phyloP scores from a whole-genome alignment of 2,797 vertebrate species.

The Cirrhinus mrigala region DNA sequence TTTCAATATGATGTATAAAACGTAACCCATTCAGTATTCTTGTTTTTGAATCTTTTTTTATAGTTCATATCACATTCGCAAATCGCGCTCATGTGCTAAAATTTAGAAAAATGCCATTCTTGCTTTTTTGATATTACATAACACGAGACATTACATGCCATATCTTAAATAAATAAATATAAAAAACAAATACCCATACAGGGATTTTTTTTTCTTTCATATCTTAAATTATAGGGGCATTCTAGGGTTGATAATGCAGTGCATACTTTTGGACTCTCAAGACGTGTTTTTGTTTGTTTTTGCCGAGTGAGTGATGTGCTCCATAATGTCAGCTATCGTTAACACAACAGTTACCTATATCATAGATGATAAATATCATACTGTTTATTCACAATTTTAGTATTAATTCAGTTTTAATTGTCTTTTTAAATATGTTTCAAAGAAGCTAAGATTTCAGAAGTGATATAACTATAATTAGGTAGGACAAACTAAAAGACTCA shows the following conservation, averaged over 20 bases:
- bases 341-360: neutral
- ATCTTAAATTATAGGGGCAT: no score
- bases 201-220: no score
- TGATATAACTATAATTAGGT: neutral
- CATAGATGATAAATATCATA: neutral
- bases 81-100: neutral
- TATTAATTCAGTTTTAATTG: neutral
- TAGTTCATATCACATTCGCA: no score
- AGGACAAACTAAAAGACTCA: slow-evolving; percentile 25
- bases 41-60: no score
- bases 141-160: no score
- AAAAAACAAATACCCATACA: no score
- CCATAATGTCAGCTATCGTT: neutral
- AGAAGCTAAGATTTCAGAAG: neutral
- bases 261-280: no score
- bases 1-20: neutral
- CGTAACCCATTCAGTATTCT: neutral
- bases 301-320: no score
- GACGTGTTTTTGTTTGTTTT: no score
- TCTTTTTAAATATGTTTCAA: neutral
- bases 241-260: no score
- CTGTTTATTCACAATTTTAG: neutral
- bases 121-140: neutral
- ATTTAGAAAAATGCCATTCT: neutral
- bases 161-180: no score